These are phyloP conservation scores for Pampusana beccarii DNA, from an alignment of 2,113 vertebrate species.

Conservation along the genomic window DNA sequence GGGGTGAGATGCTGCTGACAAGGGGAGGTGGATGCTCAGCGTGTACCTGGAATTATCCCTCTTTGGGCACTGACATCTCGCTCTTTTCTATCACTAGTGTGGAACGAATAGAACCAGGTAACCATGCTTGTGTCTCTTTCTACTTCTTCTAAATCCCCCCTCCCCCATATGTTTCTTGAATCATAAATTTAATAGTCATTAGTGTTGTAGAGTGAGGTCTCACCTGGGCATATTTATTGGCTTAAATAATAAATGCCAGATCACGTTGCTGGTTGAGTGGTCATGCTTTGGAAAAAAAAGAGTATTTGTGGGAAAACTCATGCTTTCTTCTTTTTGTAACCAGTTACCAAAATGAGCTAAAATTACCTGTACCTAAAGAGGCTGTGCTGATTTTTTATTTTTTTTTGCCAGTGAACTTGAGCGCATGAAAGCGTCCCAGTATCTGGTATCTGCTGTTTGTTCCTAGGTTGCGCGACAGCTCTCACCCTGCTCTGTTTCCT, in stretches of 20 bases:
- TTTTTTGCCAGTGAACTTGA: neutral
- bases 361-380: neutral
- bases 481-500: neutral
- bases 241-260: neutral
- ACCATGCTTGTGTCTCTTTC: neutral
- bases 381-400: neutral
- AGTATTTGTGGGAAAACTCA: neutral
- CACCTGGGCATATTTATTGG: neutral
- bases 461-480: neutral
- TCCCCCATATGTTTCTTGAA: accelerated
- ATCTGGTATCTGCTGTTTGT: neutral
- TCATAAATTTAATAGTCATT: neutral
- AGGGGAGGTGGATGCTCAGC: neutral
- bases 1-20: neutral
- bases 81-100: neutral
- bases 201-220: neutral
- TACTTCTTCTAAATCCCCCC: neutral
- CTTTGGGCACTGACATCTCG: neutral
- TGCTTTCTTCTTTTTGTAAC: neutral
- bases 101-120: neutral
- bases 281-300: neutral
- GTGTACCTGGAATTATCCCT: neutral
- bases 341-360: neutral
- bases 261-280: neutral
- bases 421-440: neutral